Evolutionary conservation across 2,797 vertebrate genomes (phyloP).

Genomic region (Onychomys arenicola): DNA sequence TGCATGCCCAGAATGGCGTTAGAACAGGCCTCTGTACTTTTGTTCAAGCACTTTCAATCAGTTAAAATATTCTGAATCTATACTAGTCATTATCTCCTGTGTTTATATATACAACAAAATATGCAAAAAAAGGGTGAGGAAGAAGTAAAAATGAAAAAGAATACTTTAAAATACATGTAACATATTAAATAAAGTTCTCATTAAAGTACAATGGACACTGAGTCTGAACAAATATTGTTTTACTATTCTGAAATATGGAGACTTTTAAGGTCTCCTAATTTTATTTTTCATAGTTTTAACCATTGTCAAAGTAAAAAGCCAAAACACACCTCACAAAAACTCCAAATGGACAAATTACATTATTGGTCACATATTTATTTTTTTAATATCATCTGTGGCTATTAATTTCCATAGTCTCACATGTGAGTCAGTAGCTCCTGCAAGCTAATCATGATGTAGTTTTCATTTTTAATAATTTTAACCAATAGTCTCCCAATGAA

Average conservation of each 20-base stretch:
- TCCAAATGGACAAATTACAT: constrained; percentile 36
- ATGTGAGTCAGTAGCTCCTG: background rate
- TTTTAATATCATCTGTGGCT: constrained; percentile 28
- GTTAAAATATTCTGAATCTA: constrained; percentile 5
- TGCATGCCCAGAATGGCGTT: background rate
- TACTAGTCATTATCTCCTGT: background rate
- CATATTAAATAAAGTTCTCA: background rate
- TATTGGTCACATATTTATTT: background rate
- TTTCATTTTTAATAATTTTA: constrained; percentile 30
- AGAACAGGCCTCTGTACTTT: background rate
- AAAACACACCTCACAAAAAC: background rate
- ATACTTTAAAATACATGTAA: background rate
- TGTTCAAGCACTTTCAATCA: background rate
- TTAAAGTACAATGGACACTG: background rate
- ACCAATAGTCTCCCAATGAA: background rate
- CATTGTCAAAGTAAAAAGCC: background rate
- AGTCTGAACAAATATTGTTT: background rate
- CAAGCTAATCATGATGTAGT: constrained; percentile 1
- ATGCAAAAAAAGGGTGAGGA: background rate
- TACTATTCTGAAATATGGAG: background rate
- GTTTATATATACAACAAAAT: background rate
- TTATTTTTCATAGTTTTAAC: constrained; percentile 3
- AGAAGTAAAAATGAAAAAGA: constrained; percentile 27
- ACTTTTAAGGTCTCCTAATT: background rate
- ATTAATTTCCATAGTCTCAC: constrained; percentile 9